Conservation (phyloP, 2,888 invertebrate species). For the Lymantria dispar region DNA sequence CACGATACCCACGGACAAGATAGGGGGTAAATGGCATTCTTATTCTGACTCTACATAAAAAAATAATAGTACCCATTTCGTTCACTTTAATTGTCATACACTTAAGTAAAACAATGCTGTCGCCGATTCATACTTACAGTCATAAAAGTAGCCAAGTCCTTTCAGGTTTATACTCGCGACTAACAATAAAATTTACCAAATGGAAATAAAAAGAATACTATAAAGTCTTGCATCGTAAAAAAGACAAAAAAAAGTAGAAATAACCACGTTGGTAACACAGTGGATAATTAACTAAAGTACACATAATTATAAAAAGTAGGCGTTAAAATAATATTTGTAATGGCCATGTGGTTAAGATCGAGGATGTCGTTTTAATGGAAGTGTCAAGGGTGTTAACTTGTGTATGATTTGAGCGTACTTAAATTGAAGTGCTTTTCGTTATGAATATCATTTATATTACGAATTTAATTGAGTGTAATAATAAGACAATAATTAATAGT, state of each 20-base stretch:
- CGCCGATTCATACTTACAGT: background rate
- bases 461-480: background rate
- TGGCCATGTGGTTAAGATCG: conserved; percentile 49
- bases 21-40: too few species aligned
- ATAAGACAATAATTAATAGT: background rate
- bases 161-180: conserved; percentile 2
- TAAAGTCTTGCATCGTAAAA: conserved; percentile 8
- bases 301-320: conserved; percentile 59
- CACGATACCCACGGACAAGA: too few species aligned
- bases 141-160: conserved; percentile 4
- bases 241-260: conserved; percentile 7
- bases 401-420: conserved; percentile 1
- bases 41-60: too few species aligned
- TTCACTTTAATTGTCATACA: background rate
- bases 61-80: too few species aligned
- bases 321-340: conserved; percentile 68
- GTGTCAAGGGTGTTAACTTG: conserved; percentile 26
- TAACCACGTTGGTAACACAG: conserved; percentile 22
- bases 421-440: conserved; percentile 6
- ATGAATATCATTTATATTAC: background rate
- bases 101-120: conserved; percentile 1
- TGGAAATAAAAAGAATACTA: conserved; percentile 5
- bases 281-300: conserved; percentile 39
- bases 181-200: conserved; percentile 13
- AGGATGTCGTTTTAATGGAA: conserved; percentile 42